Conservation (phyloP, 1,140 invertebrate genomes). For the Cryptotermes secundus region DNA sequence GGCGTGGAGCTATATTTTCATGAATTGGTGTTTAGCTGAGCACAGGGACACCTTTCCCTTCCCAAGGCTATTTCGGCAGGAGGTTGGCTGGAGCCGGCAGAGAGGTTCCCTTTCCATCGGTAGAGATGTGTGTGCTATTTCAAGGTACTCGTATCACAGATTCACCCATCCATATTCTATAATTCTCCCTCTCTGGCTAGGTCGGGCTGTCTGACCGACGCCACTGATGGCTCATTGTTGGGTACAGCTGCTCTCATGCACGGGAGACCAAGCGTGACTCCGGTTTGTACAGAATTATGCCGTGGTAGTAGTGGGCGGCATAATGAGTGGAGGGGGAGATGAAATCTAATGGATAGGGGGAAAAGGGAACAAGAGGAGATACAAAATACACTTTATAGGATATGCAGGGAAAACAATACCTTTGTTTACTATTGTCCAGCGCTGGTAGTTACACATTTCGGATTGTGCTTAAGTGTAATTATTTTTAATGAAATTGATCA, state of each 20-base stretch:
- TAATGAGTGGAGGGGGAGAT: background rate
- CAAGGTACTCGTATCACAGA: background rate
- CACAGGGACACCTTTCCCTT: too few species aligned
- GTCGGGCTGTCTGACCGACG: background rate
- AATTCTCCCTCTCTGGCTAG: background rate
- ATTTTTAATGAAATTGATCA: too few species aligned
- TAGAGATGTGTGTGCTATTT: background rate
- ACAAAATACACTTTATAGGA: background rate
- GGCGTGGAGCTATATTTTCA: too few species aligned
- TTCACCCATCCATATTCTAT: background rate
- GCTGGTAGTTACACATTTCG: background rate
- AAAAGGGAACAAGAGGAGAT: background rate
- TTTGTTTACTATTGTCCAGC: background rate
- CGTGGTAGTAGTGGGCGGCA: background rate
- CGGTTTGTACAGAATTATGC: background rate
- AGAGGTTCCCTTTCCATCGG: background rate
- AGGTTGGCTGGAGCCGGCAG: background rate
- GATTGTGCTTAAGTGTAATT: background rate
- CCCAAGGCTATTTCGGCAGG: background rate
- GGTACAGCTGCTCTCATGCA: background rate
- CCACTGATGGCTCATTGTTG: background rate
- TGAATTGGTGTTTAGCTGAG: too few species aligned
- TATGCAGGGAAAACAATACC: background rate
- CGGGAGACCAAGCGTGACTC: background rate
- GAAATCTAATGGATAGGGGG: background rate